Percentiles rank a stretch among this genome's conserved stretches.
Evolutionary conservation across 2,797 vertebrate genomes (phyloP).

Genomic region (Mormyrops attenuatus): DNA sequence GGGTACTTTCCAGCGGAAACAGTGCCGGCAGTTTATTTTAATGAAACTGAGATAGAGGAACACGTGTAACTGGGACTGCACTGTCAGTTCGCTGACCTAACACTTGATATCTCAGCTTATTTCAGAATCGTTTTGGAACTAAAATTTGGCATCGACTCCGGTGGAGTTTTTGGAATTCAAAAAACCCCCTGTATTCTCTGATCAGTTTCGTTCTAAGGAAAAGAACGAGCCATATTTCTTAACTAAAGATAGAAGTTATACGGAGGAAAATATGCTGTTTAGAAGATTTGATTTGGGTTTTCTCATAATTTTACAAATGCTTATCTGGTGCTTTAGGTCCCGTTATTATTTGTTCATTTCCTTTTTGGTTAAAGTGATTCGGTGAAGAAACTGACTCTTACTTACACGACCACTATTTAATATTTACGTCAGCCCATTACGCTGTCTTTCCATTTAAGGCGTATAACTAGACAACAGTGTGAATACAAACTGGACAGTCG

Average conservation of each 20-base stretch:
- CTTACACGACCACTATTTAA: background rate
- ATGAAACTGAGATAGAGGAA: background rate
- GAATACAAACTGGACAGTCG: background rate
- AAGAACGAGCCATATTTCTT: background rate
- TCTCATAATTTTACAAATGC: background rate
- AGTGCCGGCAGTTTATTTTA: background rate
- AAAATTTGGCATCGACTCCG: background rate
- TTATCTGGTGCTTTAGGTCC: background rate
- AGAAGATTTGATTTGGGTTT: background rate
- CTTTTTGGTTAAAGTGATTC: background rate
- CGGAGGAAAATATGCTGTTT: background rate
- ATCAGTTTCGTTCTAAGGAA: background rate
- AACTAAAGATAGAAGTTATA: background rate
- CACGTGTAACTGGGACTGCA: background rate
- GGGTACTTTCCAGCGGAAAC: slow-evolving; percentile 15
- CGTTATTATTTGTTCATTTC: background rate
- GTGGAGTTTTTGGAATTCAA: background rate
- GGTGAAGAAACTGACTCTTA: background rate
- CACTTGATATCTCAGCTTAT: background rate
- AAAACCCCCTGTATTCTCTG: background rate
- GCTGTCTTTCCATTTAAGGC: background rate
- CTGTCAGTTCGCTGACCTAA: background rate
- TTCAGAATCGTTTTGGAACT: background rate
- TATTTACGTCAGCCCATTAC: background rate
- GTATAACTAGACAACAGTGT: background rate